These are phyloP conservation scores for Toxotes jaculatrix DNA, from an alignment of 2,113 vertebrate species.

Conservation along the genomic window DNA sequence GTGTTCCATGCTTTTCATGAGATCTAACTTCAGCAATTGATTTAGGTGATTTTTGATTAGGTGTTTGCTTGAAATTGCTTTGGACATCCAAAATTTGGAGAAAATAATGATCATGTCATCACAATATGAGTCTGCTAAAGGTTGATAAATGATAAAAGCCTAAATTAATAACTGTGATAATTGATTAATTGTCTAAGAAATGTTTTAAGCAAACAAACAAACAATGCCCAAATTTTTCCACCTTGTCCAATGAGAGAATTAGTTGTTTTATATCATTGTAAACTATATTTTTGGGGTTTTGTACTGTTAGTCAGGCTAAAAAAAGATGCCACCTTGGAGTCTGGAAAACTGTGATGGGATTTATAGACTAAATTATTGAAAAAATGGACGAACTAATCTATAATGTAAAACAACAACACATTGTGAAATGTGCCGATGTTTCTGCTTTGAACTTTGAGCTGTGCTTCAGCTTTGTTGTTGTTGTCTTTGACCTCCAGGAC, in stretches of 20 bases:
- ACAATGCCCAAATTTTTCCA: too few relatives aligned
- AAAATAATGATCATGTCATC: too few relatives aligned
- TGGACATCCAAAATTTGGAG: too few relatives aligned
- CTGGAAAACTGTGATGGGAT: not conserved
- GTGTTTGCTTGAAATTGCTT: too few relatives aligned
- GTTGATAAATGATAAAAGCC: too few relatives aligned
- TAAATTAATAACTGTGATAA: too few relatives aligned
- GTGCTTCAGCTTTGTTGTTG: too few relatives aligned
- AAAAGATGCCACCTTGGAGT: not conserved
- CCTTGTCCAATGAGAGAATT: too few relatives aligned
- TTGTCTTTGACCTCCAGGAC: not conserved
- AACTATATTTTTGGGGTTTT: not conserved
- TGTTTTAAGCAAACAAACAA: too few relatives aligned
- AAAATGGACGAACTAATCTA: not conserved
- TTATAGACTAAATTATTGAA: not conserved
- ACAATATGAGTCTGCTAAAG: not conserved
- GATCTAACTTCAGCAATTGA: too few relatives aligned
- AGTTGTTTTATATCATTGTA: not conserved
- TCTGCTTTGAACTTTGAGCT: not conserved
- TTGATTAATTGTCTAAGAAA: too few relatives aligned
- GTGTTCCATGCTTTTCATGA: not conserved
- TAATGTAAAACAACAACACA: not conserved
- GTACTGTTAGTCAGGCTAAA: not conserved
- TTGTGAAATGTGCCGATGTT: not conserved
- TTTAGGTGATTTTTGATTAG: too few relatives aligned